Base-by-base conservation (phyloP, 2,888 invertebrate genomes). In the Drosophila mayaguana region DNA sequence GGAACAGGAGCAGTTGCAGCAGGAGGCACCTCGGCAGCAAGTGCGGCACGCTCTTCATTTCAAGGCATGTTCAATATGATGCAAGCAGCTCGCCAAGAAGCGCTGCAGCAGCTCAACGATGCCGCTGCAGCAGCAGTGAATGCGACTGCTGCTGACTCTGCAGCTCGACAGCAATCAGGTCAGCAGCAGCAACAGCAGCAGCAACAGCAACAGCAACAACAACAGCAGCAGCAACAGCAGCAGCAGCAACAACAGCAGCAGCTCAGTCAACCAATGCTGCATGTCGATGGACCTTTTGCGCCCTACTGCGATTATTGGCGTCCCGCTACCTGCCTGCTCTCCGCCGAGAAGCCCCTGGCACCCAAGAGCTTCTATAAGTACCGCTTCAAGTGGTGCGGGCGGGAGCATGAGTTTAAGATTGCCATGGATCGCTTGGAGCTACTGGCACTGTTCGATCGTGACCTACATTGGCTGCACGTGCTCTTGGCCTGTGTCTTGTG, bases 371-470 rank as follows among this genome's bases (percentile, higher is more conserved):
- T 91, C 74, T 93, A 93, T 78, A 93, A 92, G 71, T 93, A 93
- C 66, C 91, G 91, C 3, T 88, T 93, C 61, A 90, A 91, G 11
- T 87, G 91, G 67, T 91, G 91, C 55, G 92, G 92, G 77, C 46
- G 81, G 9, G 91, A 89, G 63, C 92, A 87, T 16, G 93, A 93
- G 79, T 83, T 92, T 9, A 98, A 97, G 94, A 95, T 99, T 40
- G 95, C 96, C 60, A 97, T 99, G 94, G 99, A 99, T 92, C 95
- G 99, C 51, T 94, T 99, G 57, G 97, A 98, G 78, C 93, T 99
- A 50, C 94, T 98, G 92, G 98, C 99, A 2, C 94, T 99, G 18
- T 96, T 99, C 81, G 99, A 99, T 93, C 95, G 98, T 62, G 99
- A 98, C 93, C 93, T 97, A 60, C 91, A 92, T 55, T 97, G 97